Evolutionary conservation across 1,140 invertebrate genomes (phyloP), one percentile per base, ranked within the genome.

Genomic region (Papilio helenus): DNA sequence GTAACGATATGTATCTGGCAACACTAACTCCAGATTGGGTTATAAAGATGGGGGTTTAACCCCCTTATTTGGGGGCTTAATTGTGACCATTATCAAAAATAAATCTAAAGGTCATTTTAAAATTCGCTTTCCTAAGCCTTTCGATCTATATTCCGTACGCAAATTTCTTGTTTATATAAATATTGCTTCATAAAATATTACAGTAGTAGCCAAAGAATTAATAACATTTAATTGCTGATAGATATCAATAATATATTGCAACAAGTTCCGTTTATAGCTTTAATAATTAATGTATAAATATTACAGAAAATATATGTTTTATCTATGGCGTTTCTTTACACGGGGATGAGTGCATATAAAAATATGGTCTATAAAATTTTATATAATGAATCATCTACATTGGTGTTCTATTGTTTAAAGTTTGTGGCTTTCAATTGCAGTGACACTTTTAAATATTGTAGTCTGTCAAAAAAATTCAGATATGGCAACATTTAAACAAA

Each of bases 271-370:
- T 55, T 55, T 34, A 68, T 65, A 29, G 23, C 23, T 68, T 68
- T 16, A 7, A 29, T 68, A 29, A 14, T 9, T 65, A 26, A 34
- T 16, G 26, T 68, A 29, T 68, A 68, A 26, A 23, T 68, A 65
- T 51, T 76, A 77, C 76, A 77, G 76, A 77, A 77, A 76, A 76
- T 76, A 74, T 74, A 77, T 77, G n/a, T 65, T n/a, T 39, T 42
- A 34, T 76, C 23, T 55, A 55, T 55, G 73, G 73, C 49, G 46
- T 39, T 29, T 14, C 42, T 20, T 26, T 74, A 68, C 61, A 68
- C 61, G 26, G 26, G 20, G 42, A 23, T 77, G 76, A 14, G 58
- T 77, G 29, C 51, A 23, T 77, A 77, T 34, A 77, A 77, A 77
- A 77, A 77, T 77, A 77, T 76, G 29, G 51, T 29, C 16, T 77